Percentiles rank a stretch among this genome's conserved stretches.
phyloP scores from a whole-genome alignment of 2,888 invertebrate genomes.

The Lasioglossum malachurum region DNA sequence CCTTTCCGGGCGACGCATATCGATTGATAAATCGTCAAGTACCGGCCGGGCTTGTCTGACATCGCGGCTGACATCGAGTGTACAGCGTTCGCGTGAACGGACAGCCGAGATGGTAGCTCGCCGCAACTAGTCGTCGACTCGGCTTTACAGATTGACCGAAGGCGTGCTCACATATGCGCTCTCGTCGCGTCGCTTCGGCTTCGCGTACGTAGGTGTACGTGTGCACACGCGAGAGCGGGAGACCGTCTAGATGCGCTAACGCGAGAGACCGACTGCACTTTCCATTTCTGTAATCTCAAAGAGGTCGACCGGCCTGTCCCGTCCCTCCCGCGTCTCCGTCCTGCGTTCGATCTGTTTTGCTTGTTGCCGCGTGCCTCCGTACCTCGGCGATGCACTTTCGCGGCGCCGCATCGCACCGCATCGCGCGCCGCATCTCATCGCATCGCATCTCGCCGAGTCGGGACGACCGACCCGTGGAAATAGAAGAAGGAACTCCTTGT shows the following conservation, averaged over 20 bases:
- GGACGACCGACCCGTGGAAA: conserved; percentile 28
- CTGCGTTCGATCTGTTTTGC: conserved; percentile 44
- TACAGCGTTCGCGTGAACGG: conserved; percentile 62
- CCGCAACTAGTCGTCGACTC: conserved; percentile 76
- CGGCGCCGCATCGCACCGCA: not conserved
- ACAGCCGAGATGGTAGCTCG: conserved; percentile 68
- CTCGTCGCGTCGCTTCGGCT: not conserved
- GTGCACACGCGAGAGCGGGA: not conserved
- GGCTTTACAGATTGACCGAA: conserved; percentile 74
- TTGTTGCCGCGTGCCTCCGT: conserved; percentile 35
- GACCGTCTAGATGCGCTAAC: conserved; percentile 64
- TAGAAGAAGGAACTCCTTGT: conserved; percentile 37
- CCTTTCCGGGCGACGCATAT: conserved; percentile 34
- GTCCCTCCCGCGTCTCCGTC: not conserved
- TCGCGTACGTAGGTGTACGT: not conserved
- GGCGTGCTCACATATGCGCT: conserved; percentile 20
- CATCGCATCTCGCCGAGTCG: conserved; percentile 27
- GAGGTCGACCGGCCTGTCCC: conserved; percentile 55
- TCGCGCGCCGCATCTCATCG: not conserved
- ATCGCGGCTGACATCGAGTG: conserved; percentile 58
- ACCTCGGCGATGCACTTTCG: conserved; percentile 34
- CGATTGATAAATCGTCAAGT: conserved; percentile 62
- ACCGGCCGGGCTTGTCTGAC: conserved; percentile 55
- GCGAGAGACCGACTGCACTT: conserved; percentile 69
- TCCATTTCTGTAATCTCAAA: conserved; percentile 78